These are phyloP conservation scores for Cosmopolites sordidus DNA, from an alignment of 2,888 invertebrate genomes.

Conservation along the genomic window DNA sequence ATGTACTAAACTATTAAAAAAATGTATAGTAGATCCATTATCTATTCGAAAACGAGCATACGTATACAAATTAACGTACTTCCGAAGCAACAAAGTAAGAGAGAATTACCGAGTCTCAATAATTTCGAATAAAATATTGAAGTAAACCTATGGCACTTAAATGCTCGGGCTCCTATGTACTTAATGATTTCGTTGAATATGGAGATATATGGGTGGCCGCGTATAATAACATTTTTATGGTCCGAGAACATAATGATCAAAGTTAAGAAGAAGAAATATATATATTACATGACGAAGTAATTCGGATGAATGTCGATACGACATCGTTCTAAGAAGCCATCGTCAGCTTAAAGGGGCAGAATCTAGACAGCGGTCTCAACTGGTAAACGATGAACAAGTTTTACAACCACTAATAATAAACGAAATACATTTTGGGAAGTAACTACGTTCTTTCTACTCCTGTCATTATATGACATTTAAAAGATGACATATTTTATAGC, in stretches of 20 bases:
- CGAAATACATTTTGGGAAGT: slow-evolving; percentile 20
- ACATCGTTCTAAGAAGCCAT: slow-evolving; percentile 30
- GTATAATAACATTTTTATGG: slow-evolving; percentile 28
- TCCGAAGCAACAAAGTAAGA: not conserved
- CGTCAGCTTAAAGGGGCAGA: slow-evolving; percentile 16
- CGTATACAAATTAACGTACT: no score
- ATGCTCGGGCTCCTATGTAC: slow-evolving; percentile 18
- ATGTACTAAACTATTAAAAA: no score
- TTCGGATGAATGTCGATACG: slow-evolving; percentile 31
- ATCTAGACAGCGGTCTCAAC: slow-evolving; percentile 19
- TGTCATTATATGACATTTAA: slow-evolving; percentile 25
- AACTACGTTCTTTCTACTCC: slow-evolving; percentile 15
- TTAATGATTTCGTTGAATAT: slow-evolving; percentile 28
- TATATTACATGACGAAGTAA: slow-evolving; percentile 26
- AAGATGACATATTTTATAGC: slow-evolving; percentile 26
- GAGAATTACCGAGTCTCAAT: not conserved
- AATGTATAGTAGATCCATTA: no score
- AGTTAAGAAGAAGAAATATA: slow-evolving; percentile 26
- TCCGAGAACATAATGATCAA: slow-evolving; percentile 26
- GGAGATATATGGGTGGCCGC: slow-evolving; percentile 28
- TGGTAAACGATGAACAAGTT: slow-evolving; percentile 14
- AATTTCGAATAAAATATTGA: slow-evolving; percentile 20
- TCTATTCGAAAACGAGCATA: no score
- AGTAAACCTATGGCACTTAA: slow-evolving; percentile 17
- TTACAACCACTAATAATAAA: slow-evolving; percentile 25